phyloP scores from a whole-genome alignment of 64 coral and sea anemone species.

The Stichodactyla mertensii region DNA sequence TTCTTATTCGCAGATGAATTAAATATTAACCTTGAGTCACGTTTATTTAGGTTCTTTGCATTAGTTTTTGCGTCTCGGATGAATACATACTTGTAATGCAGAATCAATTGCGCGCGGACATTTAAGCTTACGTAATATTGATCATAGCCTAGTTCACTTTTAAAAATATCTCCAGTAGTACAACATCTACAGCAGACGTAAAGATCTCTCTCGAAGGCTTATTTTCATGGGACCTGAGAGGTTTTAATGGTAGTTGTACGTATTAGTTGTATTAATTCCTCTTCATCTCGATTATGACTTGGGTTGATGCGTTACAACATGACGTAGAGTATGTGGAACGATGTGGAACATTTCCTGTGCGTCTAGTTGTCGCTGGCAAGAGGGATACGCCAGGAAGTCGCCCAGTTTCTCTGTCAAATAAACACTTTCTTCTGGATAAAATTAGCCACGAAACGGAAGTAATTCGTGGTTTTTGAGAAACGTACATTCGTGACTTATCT shows the following conservation, averaged over 20 bases:
- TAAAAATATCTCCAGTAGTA: neutral
- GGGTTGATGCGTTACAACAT: conserved; percentile 2
- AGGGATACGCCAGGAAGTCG: conserved; percentile 19
- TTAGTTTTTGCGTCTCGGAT: neutral
- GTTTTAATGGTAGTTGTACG: neutral
- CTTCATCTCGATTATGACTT: neutral
- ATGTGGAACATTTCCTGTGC: conserved; percentile 7
- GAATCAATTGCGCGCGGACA: neutral
- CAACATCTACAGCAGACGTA: neutral
- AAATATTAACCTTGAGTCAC: neutral
- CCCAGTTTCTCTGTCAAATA: conserved; percentile 3
- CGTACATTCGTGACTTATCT: neutral
- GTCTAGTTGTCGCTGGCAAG: neutral
- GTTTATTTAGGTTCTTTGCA: neutral
- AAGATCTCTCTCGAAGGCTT: neutral
- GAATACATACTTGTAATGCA: neutral
- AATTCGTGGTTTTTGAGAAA: neutral
- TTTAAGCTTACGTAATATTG: neutral
- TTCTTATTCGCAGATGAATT: neutral
- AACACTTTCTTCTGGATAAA: neutral
- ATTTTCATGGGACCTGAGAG: neutral
- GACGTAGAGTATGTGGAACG: neutral
- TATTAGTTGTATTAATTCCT: neutral
- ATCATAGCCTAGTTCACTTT: neutral
- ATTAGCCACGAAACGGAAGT: neutral